Percentiles rank a stretch among this genome's conserved stretches.
These are phyloP conservation scores for Drosophila prostipennis DNA, from an alignment of 2,888 invertebrate species.

Conservation along the genomic window DNA sequence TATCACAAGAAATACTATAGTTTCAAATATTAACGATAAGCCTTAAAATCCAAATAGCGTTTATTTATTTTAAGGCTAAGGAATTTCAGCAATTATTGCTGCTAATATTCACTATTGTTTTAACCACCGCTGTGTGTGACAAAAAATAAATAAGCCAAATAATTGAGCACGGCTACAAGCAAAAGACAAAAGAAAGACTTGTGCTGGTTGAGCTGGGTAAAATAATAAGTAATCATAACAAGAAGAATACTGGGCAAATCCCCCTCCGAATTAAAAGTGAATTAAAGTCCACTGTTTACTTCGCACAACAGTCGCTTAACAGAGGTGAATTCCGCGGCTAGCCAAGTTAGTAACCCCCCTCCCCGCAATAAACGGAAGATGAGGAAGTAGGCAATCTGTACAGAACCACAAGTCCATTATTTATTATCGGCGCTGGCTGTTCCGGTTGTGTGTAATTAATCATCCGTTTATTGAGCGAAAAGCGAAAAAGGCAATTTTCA, in stretches of 20 bases:
- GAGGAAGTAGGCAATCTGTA: conserved; percentile 16
- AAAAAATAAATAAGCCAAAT: conserved; percentile 47
- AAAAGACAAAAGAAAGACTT: conserved; percentile 27
- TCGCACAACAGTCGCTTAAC: conserved; percentile 21
- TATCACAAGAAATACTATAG: no score
- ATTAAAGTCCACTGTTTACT: conserved; percentile 8
- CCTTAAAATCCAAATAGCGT: no score
- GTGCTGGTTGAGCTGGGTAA: conserved; percentile 2
- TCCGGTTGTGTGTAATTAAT: conserved; percentile 61
- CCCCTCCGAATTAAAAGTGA: background rate
- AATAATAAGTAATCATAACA: background rate
- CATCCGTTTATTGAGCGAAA: conserved; percentile 46
- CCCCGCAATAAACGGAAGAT: background rate
- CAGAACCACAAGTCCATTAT: conserved; percentile 22
- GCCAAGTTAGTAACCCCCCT: conserved; percentile 63
- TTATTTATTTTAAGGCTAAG: no score
- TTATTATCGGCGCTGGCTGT: conserved; percentile 37
- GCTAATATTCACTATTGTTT: conserved; percentile 2
- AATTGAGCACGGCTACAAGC: conserved; percentile 44
- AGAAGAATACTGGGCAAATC: conserved; percentile 8
- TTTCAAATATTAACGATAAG: no score
- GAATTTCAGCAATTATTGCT: background rate
- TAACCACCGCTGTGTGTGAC: conserved; percentile 20
- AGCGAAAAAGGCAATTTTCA: conserved; percentile 21
- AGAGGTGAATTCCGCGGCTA: conserved; percentile 50